Percentiles rank a stretch among this genome's conserved stretches.
Evolutionary conservation across 2,113 vertebrate species (phyloP).

Genomic region (Camelus bactrianus): DNA sequence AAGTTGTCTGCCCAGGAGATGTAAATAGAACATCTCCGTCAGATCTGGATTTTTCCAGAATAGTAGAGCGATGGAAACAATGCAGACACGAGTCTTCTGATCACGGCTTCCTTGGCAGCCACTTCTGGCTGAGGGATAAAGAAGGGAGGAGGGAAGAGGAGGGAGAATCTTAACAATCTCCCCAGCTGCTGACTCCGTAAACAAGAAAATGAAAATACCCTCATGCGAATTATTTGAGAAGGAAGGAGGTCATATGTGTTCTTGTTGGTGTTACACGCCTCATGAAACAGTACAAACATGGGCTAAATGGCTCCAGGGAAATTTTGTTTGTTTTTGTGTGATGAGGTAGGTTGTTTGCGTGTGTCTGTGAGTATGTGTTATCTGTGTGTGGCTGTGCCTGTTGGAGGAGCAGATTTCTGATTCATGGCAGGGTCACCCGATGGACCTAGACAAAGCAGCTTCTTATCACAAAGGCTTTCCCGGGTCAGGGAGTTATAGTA

Average conservation of each 20-base stretch:
- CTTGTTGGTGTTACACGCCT: neutral
- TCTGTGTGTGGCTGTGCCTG: neutral
- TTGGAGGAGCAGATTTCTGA: neutral
- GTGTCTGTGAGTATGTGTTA: neutral
- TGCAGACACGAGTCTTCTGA: neutral
- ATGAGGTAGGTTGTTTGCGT: neutral
- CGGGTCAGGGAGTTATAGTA: neutral
- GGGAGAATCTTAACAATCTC: neutral
- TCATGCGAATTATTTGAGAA: neutral
- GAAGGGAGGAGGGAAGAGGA: neutral
- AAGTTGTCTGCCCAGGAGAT: neutral
- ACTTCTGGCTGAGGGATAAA: neutral
- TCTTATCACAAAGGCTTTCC: conserved; percentile 38
- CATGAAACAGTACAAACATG: neutral
- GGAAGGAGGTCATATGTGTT: neutral
- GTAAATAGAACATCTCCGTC: neutral
- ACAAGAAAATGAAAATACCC: neutral
- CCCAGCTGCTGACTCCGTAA: neutral
- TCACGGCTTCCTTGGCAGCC: neutral
- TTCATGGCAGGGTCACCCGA: neutral
- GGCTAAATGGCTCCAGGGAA: neutral
- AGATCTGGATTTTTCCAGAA: neutral
- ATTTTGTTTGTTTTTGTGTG: neutral
- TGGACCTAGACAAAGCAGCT: conserved; percentile 19
- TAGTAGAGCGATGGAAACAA: neutral